phyloP scores from a whole-genome alignment of 1,140 invertebrate genomes.

The Drosophila truncata region DNA sequence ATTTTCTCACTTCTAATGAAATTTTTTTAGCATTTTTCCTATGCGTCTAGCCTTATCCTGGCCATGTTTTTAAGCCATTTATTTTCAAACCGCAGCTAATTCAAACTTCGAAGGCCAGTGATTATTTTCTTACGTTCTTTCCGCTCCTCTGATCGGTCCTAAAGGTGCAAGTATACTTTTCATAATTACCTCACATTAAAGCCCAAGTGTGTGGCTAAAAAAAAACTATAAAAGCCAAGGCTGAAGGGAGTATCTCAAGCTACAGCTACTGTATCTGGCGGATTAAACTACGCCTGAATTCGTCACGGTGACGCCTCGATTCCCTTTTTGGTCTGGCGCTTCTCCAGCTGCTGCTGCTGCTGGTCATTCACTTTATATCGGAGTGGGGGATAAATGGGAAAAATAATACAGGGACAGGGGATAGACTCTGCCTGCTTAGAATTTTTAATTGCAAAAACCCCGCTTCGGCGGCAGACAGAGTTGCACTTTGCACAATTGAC shows the following conservation, averaged over 20 bases:
- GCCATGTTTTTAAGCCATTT: background rate
- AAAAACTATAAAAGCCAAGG: background rate
- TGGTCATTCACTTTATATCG: constrained; percentile 68
- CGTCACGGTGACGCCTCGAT: constrained; percentile 66
- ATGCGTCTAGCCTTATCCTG: background rate
- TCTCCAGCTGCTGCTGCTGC: constrained; percentile 26
- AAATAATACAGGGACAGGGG: background rate
- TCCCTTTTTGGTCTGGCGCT: constrained; percentile 49
- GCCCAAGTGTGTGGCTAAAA: constrained; percentile 60
- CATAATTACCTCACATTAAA: constrained; percentile 79
- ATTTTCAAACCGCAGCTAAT: constrained; percentile 71
- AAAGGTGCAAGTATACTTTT: constrained; percentile 70
- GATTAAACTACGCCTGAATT: constrained; percentile 69
- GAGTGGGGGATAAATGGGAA: constrained; percentile 1
- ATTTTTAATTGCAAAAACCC: constrained; percentile 62
- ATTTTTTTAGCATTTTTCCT: background rate
- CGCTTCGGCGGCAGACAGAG: constrained; percentile 12
- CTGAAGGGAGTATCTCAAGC: background rate
- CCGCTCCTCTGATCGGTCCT: background rate
- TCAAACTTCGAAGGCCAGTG: constrained; percentile 55
- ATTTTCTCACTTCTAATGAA: too few relatives aligned
- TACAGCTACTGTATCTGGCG: constrained; percentile 21
- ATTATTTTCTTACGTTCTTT: constrained; percentile 51
- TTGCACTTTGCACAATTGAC: constrained; percentile 58
- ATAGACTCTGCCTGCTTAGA: constrained; percentile 56